Conservation (phyloP, 2,888 invertebrate species). For the Frankliniella fusca region DNA sequence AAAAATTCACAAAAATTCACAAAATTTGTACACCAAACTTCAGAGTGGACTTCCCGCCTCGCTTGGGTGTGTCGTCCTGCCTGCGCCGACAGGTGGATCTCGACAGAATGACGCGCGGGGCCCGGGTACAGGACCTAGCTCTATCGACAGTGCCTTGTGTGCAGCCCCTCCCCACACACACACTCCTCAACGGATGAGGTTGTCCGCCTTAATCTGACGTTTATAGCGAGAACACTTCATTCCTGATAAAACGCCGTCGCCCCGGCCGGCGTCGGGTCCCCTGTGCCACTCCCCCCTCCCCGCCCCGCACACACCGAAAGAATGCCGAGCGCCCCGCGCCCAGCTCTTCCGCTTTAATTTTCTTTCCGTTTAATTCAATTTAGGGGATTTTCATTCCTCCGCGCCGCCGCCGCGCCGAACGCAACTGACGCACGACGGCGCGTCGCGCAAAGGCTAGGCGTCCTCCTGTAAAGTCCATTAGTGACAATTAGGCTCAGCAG, state of each 20-base stretch:
- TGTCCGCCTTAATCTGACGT: background rate
- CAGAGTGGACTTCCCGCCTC: no score
- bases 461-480: background rate
- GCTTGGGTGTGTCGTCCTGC: no score
- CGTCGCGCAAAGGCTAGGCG: background rate
- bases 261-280: background rate
- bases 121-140: background rate
- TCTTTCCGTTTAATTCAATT: background rate
- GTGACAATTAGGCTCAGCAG: background rate
- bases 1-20: no score
- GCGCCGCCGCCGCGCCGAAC: background rate
- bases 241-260: background rate
- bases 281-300: no score
- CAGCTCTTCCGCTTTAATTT: background rate
- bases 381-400: background rate
- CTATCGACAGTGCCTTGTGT: background rate
- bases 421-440: background rate
- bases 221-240: background rate
- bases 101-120: no score
- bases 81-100: no score
- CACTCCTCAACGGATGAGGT: background rate
- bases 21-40: no score
- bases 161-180: background rate
- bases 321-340: background rate
- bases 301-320: background rate